These are phyloP conservation scores for Pseudococcus viburni DNA, from an alignment of 2,888 invertebrate genomes.

Conservation along the genomic window DNA sequence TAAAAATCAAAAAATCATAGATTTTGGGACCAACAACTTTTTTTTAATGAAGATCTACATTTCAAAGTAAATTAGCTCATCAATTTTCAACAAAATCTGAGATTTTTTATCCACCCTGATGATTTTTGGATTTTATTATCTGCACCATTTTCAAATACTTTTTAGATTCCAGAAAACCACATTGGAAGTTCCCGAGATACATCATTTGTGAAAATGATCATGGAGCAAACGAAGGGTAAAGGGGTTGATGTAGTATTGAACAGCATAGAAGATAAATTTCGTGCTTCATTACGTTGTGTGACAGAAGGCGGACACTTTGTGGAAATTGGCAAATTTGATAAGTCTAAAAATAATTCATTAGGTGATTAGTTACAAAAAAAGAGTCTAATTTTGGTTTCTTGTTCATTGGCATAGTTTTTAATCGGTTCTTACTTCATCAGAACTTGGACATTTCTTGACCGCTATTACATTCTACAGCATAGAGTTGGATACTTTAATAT, in stretches of 20 bases:
- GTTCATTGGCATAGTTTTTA: too few relatives aligned
- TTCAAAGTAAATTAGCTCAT: too few relatives aligned
- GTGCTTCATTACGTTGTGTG: constrained; percentile 78
- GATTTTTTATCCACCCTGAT: too few relatives aligned
- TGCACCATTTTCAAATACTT: too few relatives aligned
- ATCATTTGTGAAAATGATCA: constrained; percentile 89
- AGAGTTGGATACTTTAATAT: constrained; percentile 78
- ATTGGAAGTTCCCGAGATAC: constrained; percentile 91
- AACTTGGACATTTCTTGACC: constrained; percentile 79
- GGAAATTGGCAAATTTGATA: constrained; percentile 90
- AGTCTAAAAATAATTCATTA: constrained; percentile 78
- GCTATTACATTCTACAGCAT: constrained; percentile 85
- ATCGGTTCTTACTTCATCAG: constrained; percentile 64
- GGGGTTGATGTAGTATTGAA: constrained; percentile 94
- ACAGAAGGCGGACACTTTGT: constrained; percentile 79
- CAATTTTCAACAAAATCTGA: too few relatives aligned
- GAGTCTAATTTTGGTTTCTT: too few relatives aligned
- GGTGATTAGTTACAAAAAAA: constrained; percentile 72
- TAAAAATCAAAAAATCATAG: too few relatives aligned
- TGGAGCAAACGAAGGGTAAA: constrained; percentile 83
- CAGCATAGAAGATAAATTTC: constrained; percentile 91
- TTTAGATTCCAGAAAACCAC: constrained; percentile 73
- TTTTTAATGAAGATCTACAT: too few relatives aligned
- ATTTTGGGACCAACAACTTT: too few relatives aligned
- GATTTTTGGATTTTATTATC: too few relatives aligned